These are phyloP conservation scores for Myotis planiceps DNA, from an alignment of 2,797 vertebrate species.

Conservation along the genomic window DNA sequence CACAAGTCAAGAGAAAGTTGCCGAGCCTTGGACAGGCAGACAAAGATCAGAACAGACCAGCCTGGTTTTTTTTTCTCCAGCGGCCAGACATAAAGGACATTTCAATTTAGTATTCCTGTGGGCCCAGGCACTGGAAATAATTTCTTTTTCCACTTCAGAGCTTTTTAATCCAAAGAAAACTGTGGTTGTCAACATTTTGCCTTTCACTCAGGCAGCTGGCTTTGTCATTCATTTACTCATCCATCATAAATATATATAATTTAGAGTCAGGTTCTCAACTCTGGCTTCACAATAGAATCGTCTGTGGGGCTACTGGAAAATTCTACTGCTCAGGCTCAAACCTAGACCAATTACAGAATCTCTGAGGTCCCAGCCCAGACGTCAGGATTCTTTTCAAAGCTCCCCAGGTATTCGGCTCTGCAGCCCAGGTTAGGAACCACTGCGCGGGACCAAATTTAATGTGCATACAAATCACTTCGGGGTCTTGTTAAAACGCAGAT, in stretches of 20 bases:
- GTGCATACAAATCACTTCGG: rapidly evolving
- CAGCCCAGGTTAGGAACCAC: neutral
- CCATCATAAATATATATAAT: neutral
- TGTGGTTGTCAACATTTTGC: conserved; percentile 4
- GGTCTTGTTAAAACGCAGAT: neutral
- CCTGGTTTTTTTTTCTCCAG: neutral
- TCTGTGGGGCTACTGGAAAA: neutral
- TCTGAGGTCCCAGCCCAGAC: neutral
- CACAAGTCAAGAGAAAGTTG: neutral
- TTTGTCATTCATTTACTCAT: neutral
- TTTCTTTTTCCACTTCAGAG: conserved; percentile 64
- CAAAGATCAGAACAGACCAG: rapidly evolving
- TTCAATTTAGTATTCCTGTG: neutral
- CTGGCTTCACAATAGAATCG: neutral
- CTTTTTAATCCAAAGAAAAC: conserved; percentile 47
- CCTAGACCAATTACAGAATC: neutral
- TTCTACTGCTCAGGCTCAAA: neutral
- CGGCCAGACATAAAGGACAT: neutral
- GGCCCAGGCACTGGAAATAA: conserved; percentile 5
- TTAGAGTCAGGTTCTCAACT: neutral
- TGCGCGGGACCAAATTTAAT: rapidly evolving
- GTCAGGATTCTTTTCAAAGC: neutral
- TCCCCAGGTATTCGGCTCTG: neutral
- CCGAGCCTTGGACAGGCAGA: neutral
- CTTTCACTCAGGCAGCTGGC: neutral